Percentiles rank a stretch among this genome's conserved stretches.
These are phyloP conservation scores for Cataglyphis altisquamis DNA, from an alignment of 2,888 invertebrate species.

Conservation along the genomic window DNA sequence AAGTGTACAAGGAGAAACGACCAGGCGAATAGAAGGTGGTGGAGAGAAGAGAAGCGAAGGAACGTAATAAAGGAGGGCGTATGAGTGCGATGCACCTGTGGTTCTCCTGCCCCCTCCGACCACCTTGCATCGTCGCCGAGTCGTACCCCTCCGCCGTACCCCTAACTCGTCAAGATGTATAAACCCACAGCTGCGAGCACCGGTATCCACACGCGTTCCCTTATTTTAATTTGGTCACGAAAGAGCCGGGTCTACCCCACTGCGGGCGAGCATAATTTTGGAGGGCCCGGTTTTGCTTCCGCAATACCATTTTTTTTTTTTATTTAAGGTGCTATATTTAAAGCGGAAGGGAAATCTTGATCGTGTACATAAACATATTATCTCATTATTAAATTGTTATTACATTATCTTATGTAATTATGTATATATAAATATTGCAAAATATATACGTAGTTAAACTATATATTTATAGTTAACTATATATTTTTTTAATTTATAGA, in stretches of 20 bases:
- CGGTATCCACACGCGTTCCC: constrained; percentile 44
- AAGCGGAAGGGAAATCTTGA: neutral
- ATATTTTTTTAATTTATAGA: neutral
- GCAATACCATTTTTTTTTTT: neutral
- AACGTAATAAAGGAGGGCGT: constrained; percentile 77
- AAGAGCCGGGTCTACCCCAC: neutral
- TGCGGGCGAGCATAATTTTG: constrained; percentile 19
- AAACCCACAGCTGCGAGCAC: constrained; percentile 56
- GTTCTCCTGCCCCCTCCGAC: constrained; percentile 64
- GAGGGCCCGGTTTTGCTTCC: constrained; percentile 21
- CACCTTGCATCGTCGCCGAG: constrained; percentile 47
- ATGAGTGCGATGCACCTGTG: constrained; percentile 82
- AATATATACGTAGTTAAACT: neutral
- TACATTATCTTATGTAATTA: neutral
- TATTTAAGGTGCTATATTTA: neutral
- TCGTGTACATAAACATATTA: neutral
- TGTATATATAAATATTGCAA: neutral
- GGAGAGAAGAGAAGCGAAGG: constrained; percentile 60
- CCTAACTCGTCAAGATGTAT: constrained; percentile 46
- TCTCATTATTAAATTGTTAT: neutral
- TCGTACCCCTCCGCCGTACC: constrained; percentile 60
- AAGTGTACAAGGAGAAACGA: constrained; percentile 36
- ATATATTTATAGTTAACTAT: neutral
- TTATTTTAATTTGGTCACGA: constrained; percentile 11
- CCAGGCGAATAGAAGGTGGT: constrained; percentile 41